Conservation (phyloP, 1,140 invertebrate species). For the Formica selysi region DNA sequence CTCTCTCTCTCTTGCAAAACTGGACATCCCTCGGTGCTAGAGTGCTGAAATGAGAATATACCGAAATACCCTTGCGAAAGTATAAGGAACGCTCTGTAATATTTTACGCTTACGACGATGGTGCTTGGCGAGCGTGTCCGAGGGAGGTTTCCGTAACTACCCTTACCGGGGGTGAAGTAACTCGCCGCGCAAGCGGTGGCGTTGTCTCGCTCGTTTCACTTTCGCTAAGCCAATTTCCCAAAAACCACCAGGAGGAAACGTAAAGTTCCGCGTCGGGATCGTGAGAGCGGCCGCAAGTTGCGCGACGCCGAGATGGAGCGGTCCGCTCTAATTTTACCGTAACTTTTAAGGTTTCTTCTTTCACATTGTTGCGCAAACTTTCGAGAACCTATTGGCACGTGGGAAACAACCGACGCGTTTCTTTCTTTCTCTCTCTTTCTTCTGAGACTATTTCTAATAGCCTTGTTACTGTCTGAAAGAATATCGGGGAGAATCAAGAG, state of each 20-base stretch:
- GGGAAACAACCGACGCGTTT: constrained; percentile 15
- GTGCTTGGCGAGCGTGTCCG: constrained; percentile 38
- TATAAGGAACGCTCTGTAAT: constrained; percentile 50
- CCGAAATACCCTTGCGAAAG: constrained; percentile 39
- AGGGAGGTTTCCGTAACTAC: constrained; percentile 49
- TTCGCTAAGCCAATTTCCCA: constrained; percentile 71
- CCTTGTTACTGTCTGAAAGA: neutral
- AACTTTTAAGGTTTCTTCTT: constrained; percentile 71
- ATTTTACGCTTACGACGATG: constrained; percentile 55
- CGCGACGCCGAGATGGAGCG: constrained; percentile 37
- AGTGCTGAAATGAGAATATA: constrained; percentile 50
- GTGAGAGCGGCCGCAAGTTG: constrained; percentile 61
- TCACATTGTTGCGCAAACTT: constrained; percentile 67
- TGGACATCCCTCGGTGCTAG: neutral
- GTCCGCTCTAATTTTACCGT: constrained; percentile 67
- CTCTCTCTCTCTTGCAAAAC: neutral
- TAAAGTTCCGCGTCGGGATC: constrained; percentile 57
- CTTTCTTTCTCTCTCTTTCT: neutral
- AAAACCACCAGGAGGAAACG: constrained; percentile 62
- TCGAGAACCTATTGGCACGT: constrained; percentile 49
- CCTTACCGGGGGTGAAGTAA: constrained; percentile 4
- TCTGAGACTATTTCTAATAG: neutral
- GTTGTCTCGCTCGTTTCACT: constrained; percentile 63
- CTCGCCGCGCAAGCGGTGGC: constrained; percentile 31
- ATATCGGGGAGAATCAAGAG: neutral